phyloP scores from a whole-genome alignment of 2,113 vertebrate species.

The Phalacrocorax brasilianus region DNA sequence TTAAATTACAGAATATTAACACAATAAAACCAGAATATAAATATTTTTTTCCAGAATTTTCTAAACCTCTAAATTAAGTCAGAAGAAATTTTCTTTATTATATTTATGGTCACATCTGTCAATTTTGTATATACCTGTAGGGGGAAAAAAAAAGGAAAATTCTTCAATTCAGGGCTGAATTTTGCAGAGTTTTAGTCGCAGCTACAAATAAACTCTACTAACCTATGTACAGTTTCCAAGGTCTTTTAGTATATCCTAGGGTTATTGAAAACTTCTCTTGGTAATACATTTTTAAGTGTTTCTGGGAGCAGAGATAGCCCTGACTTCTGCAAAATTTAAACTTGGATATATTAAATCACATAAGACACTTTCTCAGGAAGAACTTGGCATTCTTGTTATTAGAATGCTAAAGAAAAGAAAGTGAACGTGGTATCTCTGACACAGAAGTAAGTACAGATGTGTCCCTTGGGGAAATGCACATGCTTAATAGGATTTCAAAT shows the following conservation, averaged over 20 bases:
- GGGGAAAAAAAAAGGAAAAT: not conserved
- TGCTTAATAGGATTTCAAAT: conserved; percentile 21
- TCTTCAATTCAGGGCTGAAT: not conserved
- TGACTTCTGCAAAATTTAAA: not conserved
- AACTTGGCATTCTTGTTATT: not conserved
- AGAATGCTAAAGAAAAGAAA: not conserved
- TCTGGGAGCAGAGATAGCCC: not conserved
- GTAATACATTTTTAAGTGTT: not conserved
- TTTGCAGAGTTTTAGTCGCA: not conserved
- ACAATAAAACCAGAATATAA: not conserved
- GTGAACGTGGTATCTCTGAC: not conserved
- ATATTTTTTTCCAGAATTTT: not conserved
- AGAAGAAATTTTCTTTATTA: not conserved
- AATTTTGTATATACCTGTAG: not conserved
- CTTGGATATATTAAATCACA: not conserved
- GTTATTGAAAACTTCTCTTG: not conserved
- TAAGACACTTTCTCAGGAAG: not conserved
- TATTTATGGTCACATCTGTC: not conserved
- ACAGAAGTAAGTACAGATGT: not conserved
- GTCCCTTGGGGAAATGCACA: not conserved
- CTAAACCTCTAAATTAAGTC: not conserved
- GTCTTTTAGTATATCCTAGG: not conserved
- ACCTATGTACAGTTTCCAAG: not conserved
- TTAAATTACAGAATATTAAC: not conserved
- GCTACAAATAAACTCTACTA: not conserved